A percentile compares a stretch with the other conserved stretches of the same genome.
These are phyloP conservation scores for Calyptomena viridis DNA, from an alignment of 2,113 vertebrate genomes.

Conservation along the genomic window DNA sequence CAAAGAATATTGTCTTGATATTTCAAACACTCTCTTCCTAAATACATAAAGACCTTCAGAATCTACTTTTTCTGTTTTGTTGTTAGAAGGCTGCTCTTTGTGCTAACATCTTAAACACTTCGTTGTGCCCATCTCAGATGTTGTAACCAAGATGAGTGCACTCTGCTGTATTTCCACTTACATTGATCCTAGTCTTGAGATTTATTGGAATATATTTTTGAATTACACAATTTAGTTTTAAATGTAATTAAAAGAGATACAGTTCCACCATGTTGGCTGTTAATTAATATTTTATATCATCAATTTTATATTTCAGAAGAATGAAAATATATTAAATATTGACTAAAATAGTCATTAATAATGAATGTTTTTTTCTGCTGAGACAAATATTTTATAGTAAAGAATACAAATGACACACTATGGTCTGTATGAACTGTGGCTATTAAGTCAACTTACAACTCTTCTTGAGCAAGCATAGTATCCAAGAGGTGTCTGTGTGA, in stretches of 20 bases:
- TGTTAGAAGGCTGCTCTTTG: not conserved
- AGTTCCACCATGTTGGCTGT: not conserved
- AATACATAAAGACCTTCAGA: not conserved
- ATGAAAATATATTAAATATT: slow-evolving; percentile 46
- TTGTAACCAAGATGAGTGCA: not conserved
- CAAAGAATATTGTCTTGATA: not conserved
- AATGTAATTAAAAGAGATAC: not conserved
- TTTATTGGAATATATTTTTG: not conserved
- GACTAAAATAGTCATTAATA: slow-evolving; percentile 20
- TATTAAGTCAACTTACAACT: not conserved
- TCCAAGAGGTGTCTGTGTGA: not conserved
- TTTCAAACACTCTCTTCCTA: not conserved
- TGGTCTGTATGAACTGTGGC: not conserved
- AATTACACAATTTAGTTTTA: not conserved
- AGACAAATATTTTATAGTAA: slow-evolving; percentile 17
- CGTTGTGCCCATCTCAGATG: not conserved
- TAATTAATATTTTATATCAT: slow-evolving; percentile 37
- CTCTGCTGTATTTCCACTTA: not conserved
- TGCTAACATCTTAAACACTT: not conserved
- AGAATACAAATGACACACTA: not conserved
- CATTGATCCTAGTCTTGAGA: not conserved
- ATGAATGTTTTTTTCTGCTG: not conserved
- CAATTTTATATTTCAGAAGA: slow-evolving; percentile 19
- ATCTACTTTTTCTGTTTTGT: not conserved
- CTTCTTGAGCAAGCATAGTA: not conserved